A percentile compares a stretch with the other conserved stretches of the same genome.
phyloP scores from a whole-genome alignment of 2,113 vertebrate species.

The Tretioscincus oriximinensis region DNA sequence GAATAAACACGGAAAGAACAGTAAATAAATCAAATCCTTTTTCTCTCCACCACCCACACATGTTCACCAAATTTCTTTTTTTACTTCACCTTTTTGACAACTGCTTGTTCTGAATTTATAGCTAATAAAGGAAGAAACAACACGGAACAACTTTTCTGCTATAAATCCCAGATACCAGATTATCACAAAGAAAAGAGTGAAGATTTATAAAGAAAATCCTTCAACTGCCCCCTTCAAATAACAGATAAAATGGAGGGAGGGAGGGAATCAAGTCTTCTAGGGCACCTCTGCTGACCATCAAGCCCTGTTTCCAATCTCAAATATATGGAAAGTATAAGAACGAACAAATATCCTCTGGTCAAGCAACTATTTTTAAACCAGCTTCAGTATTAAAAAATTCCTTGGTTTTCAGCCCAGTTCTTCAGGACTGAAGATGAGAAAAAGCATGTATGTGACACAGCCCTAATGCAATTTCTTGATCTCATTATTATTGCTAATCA shows the following conservation, averaged over 20 bases:
- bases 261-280: background rate
- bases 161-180: background rate
- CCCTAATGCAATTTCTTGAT: background rate
- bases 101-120: constrained; percentile 13
- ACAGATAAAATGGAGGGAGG: background rate
- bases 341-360: background rate
- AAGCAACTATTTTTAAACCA: too few relatives aligned
- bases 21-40: constrained; percentile 34
- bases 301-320: background rate
- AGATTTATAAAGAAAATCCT: background rate
- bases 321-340: background rate
- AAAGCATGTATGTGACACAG: too few relatives aligned
- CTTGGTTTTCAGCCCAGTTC: too few relatives aligned
- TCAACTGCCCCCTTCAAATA: background rate
- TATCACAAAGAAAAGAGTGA: background rate
- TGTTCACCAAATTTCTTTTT: background rate
- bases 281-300: background rate
- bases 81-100: constrained; percentile 10
- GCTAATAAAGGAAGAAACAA: constrained; percentile 9
- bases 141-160: constrained; percentile 22
- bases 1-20: constrained; percentile 50
- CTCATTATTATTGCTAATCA: background rate
- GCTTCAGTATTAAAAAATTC: too few relatives aligned
- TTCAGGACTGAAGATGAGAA: too few relatives aligned
- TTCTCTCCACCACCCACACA: background rate